Evolutionary conservation across 2,888 invertebrate species (phyloP).

Genomic region (Eupsilia transversa): DNA sequence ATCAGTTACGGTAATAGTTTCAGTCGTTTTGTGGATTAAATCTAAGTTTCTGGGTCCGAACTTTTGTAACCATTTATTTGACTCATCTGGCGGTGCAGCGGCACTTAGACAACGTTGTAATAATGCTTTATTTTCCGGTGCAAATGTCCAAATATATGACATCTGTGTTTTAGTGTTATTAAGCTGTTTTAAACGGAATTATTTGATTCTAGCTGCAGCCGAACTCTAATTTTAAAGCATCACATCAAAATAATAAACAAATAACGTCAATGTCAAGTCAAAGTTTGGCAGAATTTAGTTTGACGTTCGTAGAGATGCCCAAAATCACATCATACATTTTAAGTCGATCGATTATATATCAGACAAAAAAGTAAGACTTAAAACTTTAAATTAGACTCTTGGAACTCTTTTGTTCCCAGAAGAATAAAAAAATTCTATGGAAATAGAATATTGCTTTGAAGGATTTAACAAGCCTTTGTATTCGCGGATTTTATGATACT

Average conservation of each 20-base stretch:
- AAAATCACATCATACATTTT: background rate
- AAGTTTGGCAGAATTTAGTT: background rate
- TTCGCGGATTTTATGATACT: conserved; percentile 2
- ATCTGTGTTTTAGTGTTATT: conserved; percentile 59
- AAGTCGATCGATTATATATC: conserved; percentile 9
- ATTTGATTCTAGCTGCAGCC: background rate
- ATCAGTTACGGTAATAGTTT: conserved; percentile 38
- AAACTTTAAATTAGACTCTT: background rate
- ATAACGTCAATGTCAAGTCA: background rate
- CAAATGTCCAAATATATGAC: conserved; percentile 76
- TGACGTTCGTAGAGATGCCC: conserved; percentile 14
- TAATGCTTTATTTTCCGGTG: conserved; percentile 67
- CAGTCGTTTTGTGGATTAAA: conserved; percentile 34
- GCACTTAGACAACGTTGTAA: conserved; percentile 70
- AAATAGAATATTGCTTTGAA: background rate
- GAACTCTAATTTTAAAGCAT: background rate
- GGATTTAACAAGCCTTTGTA: background rate
- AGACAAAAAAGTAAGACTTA: background rate
- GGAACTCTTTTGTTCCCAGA: background rate
- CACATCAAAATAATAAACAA: conserved; percentile 5
- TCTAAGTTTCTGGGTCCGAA: conserved; percentile 67
- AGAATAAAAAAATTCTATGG: background rate
- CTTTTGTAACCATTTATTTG: conserved; percentile 74
- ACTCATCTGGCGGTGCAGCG: conserved; percentile 62
- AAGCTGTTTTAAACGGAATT: background rate